Base-by-base conservation (phyloP, 2,797 vertebrate species). In the Darevskia nairensis region DNA sequence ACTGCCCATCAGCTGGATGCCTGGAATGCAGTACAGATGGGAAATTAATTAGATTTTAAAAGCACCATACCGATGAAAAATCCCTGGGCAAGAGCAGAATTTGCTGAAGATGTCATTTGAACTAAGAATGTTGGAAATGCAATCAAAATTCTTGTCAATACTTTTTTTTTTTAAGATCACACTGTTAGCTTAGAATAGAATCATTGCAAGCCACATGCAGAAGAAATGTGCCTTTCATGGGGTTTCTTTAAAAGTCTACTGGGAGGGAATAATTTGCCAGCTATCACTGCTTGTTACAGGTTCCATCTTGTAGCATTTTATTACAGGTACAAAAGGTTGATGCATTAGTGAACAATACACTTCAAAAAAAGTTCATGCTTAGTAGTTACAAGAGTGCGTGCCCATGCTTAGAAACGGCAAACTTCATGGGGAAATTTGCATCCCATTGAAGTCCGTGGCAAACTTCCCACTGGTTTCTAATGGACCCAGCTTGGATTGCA, bases 201-300 rank as follows among this genome's bases (percentile, higher is more conserved):
- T 41, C 11, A 17, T 35, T 82, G 32, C 44, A 44, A 68, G 44
- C 61, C 35, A 41, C 5, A 11, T 50, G 41, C 41, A 77, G 59
- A 68, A 68, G 55, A 59, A n/a, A n/a, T 50, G 13, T n/a, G 6
- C 35, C 50, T 55, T 79, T 55, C 6, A 79, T 23, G 25, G 9
- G 3, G 8, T 41, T 80, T 61, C 2, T 85, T 2, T 76, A 88
- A 84, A 91, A 84, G 46, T 82, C 75, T 78, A 94, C 92, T 95
- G 91, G 94, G 95, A 95, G 89, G n/a, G 61, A 64, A 23, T 88
- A 78, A 94, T 88, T 93, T 94, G 91, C 89, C 93, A 94, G 80
- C 75, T 93, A 94, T 96, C 76, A 92, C 92, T 92, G 93, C 81
- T 93, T 64, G 90, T 92, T 94, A 95, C 92, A 93, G 90, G 92